Evolutionary conservation across 2,113 vertebrate genomes (phyloP).

Genomic region (Kryptolebias marmoratus): DNA sequence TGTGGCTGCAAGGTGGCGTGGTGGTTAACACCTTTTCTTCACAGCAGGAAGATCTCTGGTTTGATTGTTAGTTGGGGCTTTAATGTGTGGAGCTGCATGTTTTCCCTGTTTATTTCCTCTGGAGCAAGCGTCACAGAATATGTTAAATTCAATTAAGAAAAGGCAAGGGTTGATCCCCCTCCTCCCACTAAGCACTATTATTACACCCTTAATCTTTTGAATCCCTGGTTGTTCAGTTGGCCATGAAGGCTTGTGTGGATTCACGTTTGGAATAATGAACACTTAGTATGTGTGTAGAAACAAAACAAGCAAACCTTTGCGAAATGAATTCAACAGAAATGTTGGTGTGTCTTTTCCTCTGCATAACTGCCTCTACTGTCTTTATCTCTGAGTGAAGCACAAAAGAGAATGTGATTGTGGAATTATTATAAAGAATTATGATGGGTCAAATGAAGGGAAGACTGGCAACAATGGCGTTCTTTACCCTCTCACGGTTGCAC

Average conservation of each 20-base stretch:
- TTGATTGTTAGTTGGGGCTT: too few species aligned
- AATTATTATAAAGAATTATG: slow-evolving; percentile 43
- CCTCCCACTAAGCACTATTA: too few species aligned
- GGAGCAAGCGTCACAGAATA: too few species aligned
- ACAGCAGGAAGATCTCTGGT: too few species aligned
- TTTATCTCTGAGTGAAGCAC: slow-evolving; percentile 27
- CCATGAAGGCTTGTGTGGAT: not conserved
- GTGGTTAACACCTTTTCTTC: too few species aligned
- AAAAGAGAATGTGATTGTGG: slow-evolving; percentile 54
- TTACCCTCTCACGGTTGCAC: slow-evolving; percentile 59
- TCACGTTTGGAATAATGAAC: not conserved
- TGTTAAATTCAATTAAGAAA: too few species aligned
- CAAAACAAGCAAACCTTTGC: slow-evolving; percentile 15
- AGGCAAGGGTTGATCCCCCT: too few species aligned
- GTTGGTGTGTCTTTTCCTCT: slow-evolving; percentile 13
- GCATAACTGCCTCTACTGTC: slow-evolving; percentile 21
- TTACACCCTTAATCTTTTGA: not conserved
- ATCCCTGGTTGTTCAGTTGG: not conserved
- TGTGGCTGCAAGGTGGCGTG: too few species aligned
- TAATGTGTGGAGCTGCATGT: too few species aligned
- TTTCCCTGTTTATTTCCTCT: too few species aligned
- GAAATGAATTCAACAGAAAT: slow-evolving; percentile 11
- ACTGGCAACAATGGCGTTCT: slow-evolving; percentile 65
- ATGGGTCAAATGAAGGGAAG: slow-evolving; percentile 54
- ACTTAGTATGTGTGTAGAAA: not conserved